These are phyloP conservation scores for Octomys mimax DNA, from an alignment of 2,797 vertebrate genomes.

Conservation along the genomic window DNA sequence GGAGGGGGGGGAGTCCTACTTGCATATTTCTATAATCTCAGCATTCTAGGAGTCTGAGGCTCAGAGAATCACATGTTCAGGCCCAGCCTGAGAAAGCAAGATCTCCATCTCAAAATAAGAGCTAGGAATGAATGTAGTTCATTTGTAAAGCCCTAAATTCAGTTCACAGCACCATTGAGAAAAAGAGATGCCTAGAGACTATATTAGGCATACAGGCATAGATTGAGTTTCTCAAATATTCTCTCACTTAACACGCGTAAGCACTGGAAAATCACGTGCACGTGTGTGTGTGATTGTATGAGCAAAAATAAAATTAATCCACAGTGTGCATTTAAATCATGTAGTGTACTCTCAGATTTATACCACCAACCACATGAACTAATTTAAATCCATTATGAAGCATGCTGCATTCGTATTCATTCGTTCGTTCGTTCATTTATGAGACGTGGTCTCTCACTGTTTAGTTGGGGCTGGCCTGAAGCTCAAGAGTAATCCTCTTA, in stretches of 20 bases:
- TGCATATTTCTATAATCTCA: neutral
- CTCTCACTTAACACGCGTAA: neutral
- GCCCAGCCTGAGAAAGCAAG: neutral
- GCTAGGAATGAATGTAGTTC: neutral
- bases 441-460: neutral
- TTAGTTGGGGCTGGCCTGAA: neutral
- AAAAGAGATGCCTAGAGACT: neutral
- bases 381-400: neutral
- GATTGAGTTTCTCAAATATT: conserved; percentile 25
- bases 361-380: neutral
- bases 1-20: too few relatives aligned
- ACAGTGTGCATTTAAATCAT: neutral
- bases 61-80: neutral
- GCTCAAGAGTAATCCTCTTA: neutral
- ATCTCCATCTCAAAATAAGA: neutral
- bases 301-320: neutral
- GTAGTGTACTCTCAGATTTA: neutral
- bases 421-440: neutral
- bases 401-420: neutral
- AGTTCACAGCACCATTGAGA: neutral
- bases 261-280: neutral
- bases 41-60: neutral
- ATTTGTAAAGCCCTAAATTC: neutral
- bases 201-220: neutral
- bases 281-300: neutral